Conservation (phyloP, 2,888 invertebrate species). For the Andrena chrysosceles region DNA sequence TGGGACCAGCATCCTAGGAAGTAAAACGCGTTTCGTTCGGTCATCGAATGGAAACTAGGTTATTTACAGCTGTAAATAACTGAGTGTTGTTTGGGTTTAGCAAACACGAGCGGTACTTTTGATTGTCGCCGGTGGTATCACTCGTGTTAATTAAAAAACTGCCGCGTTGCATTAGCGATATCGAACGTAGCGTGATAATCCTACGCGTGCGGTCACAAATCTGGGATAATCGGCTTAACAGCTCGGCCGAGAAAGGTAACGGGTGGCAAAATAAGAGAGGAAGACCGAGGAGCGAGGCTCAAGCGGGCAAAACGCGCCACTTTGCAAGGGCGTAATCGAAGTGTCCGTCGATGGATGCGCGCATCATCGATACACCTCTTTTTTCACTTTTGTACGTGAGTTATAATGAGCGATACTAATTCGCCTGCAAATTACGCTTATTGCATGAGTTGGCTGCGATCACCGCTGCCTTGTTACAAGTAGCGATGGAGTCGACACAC, state of each 20-base stretch:
- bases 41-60: background rate
- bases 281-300: constrained; percentile 23
- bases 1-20: too few species aligned
- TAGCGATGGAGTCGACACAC: constrained; percentile 22
- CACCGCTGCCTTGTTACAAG: constrained; percentile 19
- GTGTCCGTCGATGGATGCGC: constrained; percentile 39
- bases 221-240: constrained; percentile 73
- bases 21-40: background rate
- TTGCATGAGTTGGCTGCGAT: constrained; percentile 21
- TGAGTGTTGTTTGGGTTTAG: background rate
- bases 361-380: constrained; percentile 30
- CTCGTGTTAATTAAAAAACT: constrained; percentile 53
- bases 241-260: constrained; percentile 38
- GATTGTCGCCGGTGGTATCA: constrained; percentile 5
- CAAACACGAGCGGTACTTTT: background rate
- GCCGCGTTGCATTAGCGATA: constrained; percentile 53
- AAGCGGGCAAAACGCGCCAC: constrained; percentile 33
- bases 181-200: constrained; percentile 48
- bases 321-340: constrained; percentile 48
- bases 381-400: background rate
- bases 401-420: constrained; percentile 29
- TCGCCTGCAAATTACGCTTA: constrained; percentile 13
- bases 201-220: constrained; percentile 46
- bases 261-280: constrained; percentile 20
- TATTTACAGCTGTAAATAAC: background rate